Base-by-base conservation (phyloP, 53 echinoderm and acorn worm genomes). In the Hippasteria phrygiana region DNA sequence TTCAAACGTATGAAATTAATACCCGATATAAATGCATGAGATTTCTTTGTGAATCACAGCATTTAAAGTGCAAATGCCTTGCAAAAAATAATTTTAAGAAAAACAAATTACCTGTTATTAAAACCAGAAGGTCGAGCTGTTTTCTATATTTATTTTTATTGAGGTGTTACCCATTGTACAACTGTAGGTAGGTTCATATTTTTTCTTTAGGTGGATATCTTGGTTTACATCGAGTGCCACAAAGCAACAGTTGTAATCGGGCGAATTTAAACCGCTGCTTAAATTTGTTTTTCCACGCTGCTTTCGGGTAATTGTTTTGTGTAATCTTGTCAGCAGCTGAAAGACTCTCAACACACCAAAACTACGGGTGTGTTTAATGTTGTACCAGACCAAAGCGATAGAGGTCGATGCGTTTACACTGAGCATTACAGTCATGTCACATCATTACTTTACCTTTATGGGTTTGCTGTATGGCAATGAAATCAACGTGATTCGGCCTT, bases 361-460 rank as follows among this genome's bases (percentile, higher is more conserved):
- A 59, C 26, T 24, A 0, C 26, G 59, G n/a, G 59, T 59, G 26
- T 59, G 7, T 59, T 4, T 26, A 12, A 4, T 59, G 26, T 24
- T 9, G n/a, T 14, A 45, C 11, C 46, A 59, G n/a, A n/a, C n/a
- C 59, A 9, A 6, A 24, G 59, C 20, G 59, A 59, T 59, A 59
- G 59, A 9, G 22, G n/a, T 45, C 8, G 8, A 7, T 59, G 26
- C 8, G 26, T 20, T 3, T 54, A 54, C 54, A 54, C 54, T 18
- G 17, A 4, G 17, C 18, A 54, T 16, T 54, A 20, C 18, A 17
- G 54, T 4, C 54, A 16, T 54, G 47, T 26, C 75, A 47, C 48
- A 75, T 29, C 28, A 43, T 48, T 75, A 75, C 46, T 74, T 74
- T 74, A 74, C 74, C 27, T 28, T 50, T 8, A 17, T 76, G 31